Evolutionary conservation across 2,113 vertebrate species (phyloP).

Genomic region (Mesembrinibis cayennensis): DNA sequence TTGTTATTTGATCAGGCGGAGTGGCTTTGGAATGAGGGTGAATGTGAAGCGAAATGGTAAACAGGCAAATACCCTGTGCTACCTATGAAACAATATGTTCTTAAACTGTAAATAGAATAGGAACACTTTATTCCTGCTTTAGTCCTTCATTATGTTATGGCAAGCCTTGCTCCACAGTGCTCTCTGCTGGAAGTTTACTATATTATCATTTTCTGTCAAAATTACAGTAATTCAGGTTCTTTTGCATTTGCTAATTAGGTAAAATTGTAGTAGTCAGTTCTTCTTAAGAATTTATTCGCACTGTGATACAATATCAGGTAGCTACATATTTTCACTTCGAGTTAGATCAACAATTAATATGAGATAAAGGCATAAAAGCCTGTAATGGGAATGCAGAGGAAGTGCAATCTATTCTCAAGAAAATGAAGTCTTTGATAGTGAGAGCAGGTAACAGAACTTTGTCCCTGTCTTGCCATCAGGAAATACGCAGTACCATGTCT

Average conservation of each 20-base stretch:
- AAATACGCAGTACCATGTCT: neutral
- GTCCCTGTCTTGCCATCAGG: neutral
- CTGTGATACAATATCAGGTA: neutral
- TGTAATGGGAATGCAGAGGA: neutral
- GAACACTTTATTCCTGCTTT: neutral
- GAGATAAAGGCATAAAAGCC: neutral
- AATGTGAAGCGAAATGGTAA: neutral
- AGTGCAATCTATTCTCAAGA: neutral
- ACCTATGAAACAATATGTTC: neutral
- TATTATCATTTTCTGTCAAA: neutral
- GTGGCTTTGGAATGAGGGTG: neutral
- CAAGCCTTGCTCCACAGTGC: conserved; percentile 31
- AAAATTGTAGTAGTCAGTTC: neutral
- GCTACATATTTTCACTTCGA: neutral
- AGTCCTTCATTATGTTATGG: neutral
- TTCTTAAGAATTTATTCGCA: neutral
- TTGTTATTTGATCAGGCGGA: neutral
- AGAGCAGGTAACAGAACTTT: neutral
- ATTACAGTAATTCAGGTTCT: neutral
- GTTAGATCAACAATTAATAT: neutral
- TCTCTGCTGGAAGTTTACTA: conserved; percentile 52
- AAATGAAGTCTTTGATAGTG: neutral
- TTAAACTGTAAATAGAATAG: neutral
- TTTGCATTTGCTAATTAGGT: neutral
- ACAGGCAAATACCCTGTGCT: neutral